A percentile compares a stretch with the other conserved stretches of the same genome.
phyloP scores from a whole-genome alignment of 2,888 invertebrate genomes.

The Allolobophora icterica region DNA sequence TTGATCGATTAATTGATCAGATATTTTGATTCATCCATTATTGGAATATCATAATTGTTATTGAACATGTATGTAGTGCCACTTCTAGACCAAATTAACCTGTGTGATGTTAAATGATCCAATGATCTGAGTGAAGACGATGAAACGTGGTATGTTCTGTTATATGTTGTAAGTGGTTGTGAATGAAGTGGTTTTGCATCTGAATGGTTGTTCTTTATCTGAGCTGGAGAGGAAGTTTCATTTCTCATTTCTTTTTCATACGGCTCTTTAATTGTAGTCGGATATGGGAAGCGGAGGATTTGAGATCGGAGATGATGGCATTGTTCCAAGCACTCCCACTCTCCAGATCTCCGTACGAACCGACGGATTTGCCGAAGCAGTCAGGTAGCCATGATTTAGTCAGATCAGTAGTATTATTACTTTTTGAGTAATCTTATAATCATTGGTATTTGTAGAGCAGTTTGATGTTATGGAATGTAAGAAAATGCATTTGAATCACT shows the following conservation, averaged over 20 bases:
- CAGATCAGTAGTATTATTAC: no score
- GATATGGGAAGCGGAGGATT: slow-evolving; percentile 66
- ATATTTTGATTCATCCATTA: no score
- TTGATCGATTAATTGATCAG: neutral
- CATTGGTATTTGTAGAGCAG: no score
- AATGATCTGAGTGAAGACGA: no score
- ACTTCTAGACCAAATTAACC: no score
- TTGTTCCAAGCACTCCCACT: slow-evolving; percentile 88
- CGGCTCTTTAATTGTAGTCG: slow-evolving; percentile 56
- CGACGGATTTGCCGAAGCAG: slow-evolving; percentile 88
- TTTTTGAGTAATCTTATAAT: no score
- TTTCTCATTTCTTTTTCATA: neutral
- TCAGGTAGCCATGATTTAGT: slow-evolving; percentile 64
- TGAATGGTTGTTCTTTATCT: neutral
- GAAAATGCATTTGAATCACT: no score
- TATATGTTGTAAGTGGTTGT: neutral
- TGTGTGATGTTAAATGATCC: no score
- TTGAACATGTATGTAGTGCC: no score
- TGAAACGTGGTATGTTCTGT: neutral
- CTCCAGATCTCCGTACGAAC: slow-evolving; percentile 79
- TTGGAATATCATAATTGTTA: no score
- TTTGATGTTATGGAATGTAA: no score
- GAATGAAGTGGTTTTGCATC: neutral
- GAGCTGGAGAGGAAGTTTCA: neutral
- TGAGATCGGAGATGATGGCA: slow-evolving; percentile 78